These are phyloP conservation scores for Zaprionus nigranus DNA, from an alignment of 1,140 invertebrate species.

Conservation along the genomic window DNA sequence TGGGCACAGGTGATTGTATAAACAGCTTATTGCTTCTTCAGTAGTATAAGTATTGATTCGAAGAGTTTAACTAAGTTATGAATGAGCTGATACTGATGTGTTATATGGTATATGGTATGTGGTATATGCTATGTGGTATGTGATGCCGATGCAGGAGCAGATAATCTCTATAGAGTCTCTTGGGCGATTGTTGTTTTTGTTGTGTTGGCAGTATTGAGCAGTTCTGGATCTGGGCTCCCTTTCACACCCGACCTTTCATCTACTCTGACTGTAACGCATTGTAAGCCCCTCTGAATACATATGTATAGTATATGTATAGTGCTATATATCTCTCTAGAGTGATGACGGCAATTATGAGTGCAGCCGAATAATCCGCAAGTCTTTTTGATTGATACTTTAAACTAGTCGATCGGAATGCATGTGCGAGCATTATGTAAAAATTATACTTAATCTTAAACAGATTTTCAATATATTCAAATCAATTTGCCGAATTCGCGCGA, in stretches of 20 bases:
- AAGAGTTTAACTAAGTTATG: conserved; percentile 28
- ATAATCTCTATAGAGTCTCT: not conserved
- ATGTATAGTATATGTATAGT: not conserved
- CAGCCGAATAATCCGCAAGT: conserved; percentile 69
- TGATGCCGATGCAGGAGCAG: not conserved
- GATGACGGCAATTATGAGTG: conserved; percentile 33
- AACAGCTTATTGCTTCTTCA: conserved; percentile 71
- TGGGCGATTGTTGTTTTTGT: conserved; percentile 4
- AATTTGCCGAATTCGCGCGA: conserved; percentile 19
- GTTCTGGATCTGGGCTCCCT: not conserved
- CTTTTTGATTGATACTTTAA: conserved; percentile 67
- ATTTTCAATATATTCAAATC: conserved; percentile 30
- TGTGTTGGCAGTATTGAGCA: conserved; percentile 46
- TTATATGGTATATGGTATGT: not conserved
- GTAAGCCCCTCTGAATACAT: not conserved
- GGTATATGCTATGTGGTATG: not conserved
- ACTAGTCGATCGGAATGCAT: conserved; percentile 48
- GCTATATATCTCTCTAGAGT: conserved; percentile 16
- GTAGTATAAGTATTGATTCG: conserved; percentile 30
- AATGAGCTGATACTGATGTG: conserved; percentile 20
- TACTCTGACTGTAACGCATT: conserved; percentile 5
- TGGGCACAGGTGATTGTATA: conserved; percentile 61
- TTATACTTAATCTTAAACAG: conserved; percentile 42
- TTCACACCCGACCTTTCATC: not conserved
- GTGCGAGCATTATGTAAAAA: conserved; percentile 52